Evolutionary conservation across 2,888 invertebrate genomes (phyloP).

Genomic region (Imbricaverruca yamaguchii): DNA sequence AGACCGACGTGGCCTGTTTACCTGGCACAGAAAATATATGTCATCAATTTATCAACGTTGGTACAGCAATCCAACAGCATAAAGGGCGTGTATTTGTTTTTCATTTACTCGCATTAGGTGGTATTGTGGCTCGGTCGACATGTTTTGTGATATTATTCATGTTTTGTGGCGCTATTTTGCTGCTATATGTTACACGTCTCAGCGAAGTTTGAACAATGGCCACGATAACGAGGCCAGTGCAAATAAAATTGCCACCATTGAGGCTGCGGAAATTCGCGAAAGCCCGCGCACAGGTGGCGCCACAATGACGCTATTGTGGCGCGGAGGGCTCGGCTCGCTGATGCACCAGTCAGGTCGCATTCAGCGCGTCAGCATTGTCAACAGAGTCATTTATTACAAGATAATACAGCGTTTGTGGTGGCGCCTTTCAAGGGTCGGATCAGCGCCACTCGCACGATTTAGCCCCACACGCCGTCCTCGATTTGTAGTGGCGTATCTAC

Average conservation of each 20-base stretch:
- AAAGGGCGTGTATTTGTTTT: constrained; percentile 1
- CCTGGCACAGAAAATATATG: neutral
- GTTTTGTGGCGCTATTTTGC: neutral
- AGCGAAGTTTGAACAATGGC: neutral
- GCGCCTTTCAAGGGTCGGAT: neutral
- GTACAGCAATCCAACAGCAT: neutral
- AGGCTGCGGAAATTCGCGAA: constrained; percentile 13
- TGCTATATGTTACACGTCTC: neutral
- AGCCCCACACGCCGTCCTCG: neutral
- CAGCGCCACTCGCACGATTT: neutral
- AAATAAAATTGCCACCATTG: constrained; percentile 16
- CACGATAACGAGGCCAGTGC: constrained; percentile 11
- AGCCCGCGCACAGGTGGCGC: neutral
- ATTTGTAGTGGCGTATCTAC: too few relatives aligned
- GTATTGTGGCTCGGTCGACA: neutral
- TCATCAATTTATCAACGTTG: neutral
- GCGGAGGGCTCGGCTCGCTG: neutral
- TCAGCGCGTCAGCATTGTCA: constrained; percentile 15
- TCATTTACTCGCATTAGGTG: constrained; percentile 12
- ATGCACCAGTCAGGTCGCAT: neutral
- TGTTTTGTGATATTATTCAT: constrained; percentile 13
- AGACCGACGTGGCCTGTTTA: neutral
- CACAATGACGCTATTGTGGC: neutral
- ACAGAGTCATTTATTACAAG: constrained; percentile 8
- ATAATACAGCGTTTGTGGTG: neutral